A percentile compares a stretch with the other conserved stretches of the same genome.
These are phyloP conservation scores for Trematomus bernacchii DNA, from an alignment of 2,797 vertebrate genomes.

Conservation along the genomic window DNA sequence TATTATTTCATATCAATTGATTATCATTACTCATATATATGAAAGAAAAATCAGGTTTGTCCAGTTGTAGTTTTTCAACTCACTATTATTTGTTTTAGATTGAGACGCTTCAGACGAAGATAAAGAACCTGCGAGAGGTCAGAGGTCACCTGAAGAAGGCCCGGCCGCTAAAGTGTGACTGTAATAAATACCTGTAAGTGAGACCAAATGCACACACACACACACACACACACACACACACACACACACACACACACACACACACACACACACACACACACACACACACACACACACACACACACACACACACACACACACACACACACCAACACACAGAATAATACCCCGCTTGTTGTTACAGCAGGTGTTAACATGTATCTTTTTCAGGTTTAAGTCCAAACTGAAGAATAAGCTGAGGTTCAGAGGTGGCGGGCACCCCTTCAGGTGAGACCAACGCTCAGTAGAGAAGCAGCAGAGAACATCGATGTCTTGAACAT, in stretches of 20 bases:
- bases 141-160: slow-evolving; percentile 95
- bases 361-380: slow-evolving; percentile 8
- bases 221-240: background rate
- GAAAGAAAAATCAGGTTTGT: too few species aligned
- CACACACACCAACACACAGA: too few species aligned
- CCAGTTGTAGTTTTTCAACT: too few species aligned
- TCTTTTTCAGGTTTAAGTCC: slow-evolving; percentile 87
- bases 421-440: slow-evolving; percentile 89
- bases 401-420: slow-evolving; percentile 92
- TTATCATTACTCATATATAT: too few species aligned
- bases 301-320: too few species aligned
- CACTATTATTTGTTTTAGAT: slow-evolving; percentile 81
- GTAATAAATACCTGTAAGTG: slow-evolving; percentile 90
- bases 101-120: slow-evolving; percentile 97
- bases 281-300: background rate
- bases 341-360: fast-evolving
- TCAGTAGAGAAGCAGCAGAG: background rate
- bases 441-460: slow-evolving; percentile 88
- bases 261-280: background rate
- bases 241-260: background rate
- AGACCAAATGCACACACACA: background rate
- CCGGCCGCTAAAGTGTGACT: slow-evolving; percentile 93
- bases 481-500: background rate
- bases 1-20: too few species aligned
- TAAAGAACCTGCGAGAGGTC: slow-evolving; percentile 96